Base-by-base conservation (phyloP, 2,888 invertebrate species). In the Esperia sulphurella region DNA sequence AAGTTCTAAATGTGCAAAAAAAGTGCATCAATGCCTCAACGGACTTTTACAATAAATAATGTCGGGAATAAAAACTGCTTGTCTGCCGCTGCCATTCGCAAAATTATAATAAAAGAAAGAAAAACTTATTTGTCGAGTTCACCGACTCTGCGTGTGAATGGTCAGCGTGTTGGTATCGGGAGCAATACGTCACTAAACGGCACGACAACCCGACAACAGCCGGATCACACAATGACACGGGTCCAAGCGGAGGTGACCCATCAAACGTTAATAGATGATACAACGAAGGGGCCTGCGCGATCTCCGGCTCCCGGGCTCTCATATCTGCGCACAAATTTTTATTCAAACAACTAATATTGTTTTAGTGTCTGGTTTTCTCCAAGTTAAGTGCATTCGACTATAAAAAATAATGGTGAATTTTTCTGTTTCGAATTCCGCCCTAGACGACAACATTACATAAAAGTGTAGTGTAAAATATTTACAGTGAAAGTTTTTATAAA, bases 211-310 rank as follows among this genome's bases (percentile, higher is more conserved):
- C 28, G 12, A 8, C 45, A 45, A 1, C 14, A 14, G 14, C 21
- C 14, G 14, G 9, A 8, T 33, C 65, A 66, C 78, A 76, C 81
- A 78, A 76, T 75, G 73, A 76, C 74, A 68, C 70, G 70, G 61
- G 21, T 21, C 21, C 58, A 70, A 85, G 85, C 88, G 88, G 88
- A 88, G 87, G 74, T 88, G 75, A 79, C 72, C 83, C 72, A 88
- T 88, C 88, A 88, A 83, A 82, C 77, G 74, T 79, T 86, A 83
- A 86, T 84, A 76, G 79, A 78, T 71, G 65, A 78, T 71, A 72
- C 63, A 68, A 63, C 69, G 71, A 74, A 83, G 88, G 87, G 88
- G 86, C 82, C 84, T 78, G 79, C 76, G n/a, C 41, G 14, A 8
- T 9, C 38, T 77, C 8, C 21, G 30, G 12, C 8, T 5, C 31